These are phyloP conservation scores for Crossaster papposus DNA, from an alignment of 53 echinoderm and acorn worm species.

Conservation along the genomic window DNA sequence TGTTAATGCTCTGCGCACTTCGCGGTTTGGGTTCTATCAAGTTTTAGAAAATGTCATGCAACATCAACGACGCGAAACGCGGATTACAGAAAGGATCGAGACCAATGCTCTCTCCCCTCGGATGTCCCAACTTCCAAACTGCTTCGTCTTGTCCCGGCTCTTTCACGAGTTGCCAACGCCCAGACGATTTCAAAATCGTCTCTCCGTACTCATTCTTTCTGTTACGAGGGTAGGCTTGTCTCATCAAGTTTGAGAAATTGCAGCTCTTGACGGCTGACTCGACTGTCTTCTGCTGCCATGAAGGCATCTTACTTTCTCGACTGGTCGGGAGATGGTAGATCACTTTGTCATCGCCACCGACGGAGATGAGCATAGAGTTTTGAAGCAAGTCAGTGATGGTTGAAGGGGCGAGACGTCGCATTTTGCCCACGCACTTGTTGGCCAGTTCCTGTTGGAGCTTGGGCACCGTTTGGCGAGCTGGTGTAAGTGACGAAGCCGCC, in stretches of 20 bases:
- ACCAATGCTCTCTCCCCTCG: no score
- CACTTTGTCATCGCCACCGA: not conserved
- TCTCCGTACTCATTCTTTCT: no score
- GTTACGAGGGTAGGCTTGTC: conserved; percentile 23
- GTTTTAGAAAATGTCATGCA: no score
- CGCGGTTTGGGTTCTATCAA: not conserved
- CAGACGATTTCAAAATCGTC: no score
- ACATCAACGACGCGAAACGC: no score
- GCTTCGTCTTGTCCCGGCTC: no score
- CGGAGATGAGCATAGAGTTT: not conserved
- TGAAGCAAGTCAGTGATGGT: conserved; percentile 25
- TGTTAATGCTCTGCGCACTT: no score
- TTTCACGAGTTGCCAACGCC: no score
- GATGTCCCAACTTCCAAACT: not conserved
- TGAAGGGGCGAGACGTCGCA: conserved; percentile 8
- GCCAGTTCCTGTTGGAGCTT: conserved; percentile 25
- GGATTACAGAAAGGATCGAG: no score
- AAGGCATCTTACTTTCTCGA: not conserved
- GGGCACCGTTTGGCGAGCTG: not conserved
- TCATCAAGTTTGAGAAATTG: not conserved
- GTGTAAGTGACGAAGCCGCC: not conserved
- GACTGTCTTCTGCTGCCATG: conserved; percentile 33
- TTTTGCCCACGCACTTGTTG: conserved; percentile 30
- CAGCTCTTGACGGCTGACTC: conserved; percentile 21
- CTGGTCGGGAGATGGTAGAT: conserved; percentile 4